Evolutionary conservation across 2,888 invertebrate genomes (phyloP).

Genomic region (Pollenia amentaria): DNA sequence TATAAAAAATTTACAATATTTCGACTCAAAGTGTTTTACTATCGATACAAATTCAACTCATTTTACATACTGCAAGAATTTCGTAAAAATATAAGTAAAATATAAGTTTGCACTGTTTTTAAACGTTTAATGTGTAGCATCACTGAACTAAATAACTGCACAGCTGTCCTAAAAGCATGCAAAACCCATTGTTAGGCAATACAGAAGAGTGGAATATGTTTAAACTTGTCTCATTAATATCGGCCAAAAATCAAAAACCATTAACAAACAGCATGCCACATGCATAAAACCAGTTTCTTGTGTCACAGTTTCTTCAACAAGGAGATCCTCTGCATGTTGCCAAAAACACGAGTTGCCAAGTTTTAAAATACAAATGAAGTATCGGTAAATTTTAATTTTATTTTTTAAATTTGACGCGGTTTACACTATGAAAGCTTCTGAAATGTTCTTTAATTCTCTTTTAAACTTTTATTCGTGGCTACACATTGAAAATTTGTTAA

Average conservation of each 20-base stretch:
- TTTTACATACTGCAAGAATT: too few relatives aligned
- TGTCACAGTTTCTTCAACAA: constrained; percentile 51
- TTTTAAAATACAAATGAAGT: background rate
- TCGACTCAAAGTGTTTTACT: too few relatives aligned
- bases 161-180: constrained; percentile 29
- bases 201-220: constrained; percentile 22
- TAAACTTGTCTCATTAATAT: constrained; percentile 55
- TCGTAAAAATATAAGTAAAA: background rate
- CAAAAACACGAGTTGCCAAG: constrained; percentile 32
- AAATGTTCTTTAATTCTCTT: too few relatives aligned
- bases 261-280: constrained; percentile 47
- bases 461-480: too few relatives aligned
- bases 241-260: constrained; percentile 50
- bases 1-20: too few relatives aligned
- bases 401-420: too few relatives aligned
- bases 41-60: too few relatives aligned
- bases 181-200: constrained; percentile 15
- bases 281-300: constrained; percentile 58
- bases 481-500: too few relatives aligned
- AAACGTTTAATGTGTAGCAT: background rate
- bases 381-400: background rate
- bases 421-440: too few relatives aligned
- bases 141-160: constrained; percentile 22
- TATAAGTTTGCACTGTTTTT: background rate
- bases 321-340: constrained; percentile 50